Evolutionary conservation across 2,113 vertebrate genomes (phyloP).

Genomic region (Hippocampus barbouri): DNA sequence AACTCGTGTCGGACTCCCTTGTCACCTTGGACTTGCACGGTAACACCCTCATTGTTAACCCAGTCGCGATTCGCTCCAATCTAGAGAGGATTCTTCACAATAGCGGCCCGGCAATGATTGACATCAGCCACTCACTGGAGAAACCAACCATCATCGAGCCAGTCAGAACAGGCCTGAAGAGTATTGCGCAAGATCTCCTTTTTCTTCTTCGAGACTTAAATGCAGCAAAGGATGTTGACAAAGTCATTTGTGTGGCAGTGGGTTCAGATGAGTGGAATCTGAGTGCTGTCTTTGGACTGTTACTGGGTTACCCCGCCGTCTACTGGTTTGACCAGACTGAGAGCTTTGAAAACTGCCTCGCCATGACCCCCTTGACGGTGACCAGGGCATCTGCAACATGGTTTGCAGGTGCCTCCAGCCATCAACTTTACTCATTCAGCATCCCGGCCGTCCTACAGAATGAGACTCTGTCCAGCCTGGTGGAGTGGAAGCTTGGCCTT

Average conservation of each 20-base stretch:
- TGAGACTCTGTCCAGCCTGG: constrained; percentile 56
- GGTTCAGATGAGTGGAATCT: constrained; percentile 77
- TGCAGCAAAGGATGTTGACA: constrained; percentile 23
- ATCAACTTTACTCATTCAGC: constrained; percentile 85
- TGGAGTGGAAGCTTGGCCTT: constrained; percentile 73
- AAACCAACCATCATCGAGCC: constrained; percentile 58
- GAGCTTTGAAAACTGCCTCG: constrained; percentile 80
- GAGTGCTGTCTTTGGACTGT: constrained; percentile 82
- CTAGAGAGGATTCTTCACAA: constrained; percentile 57
- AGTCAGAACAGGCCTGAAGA: constrained; percentile 41
- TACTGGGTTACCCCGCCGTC: constrained; percentile 82
- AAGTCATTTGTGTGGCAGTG: constrained; percentile 47
- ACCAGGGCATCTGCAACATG: constrained; percentile 72
- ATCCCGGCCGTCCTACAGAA: constrained; percentile 76
- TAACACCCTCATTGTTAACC: constrained; percentile 71
- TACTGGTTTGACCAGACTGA: constrained; percentile 78
- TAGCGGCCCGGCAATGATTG: constrained; percentile 60
- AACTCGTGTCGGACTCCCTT: constrained; percentile 64
- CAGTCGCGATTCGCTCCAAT: constrained; percentile 44
- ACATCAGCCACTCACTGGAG: constrained; percentile 69
- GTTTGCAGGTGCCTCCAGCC: constrained; percentile 44
- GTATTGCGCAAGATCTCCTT: constrained; percentile 59
- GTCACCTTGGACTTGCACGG: constrained; percentile 72
- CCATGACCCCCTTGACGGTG: constrained; percentile 78
- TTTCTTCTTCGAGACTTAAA: constrained; percentile 51